These are phyloP conservation scores for Dipodomys stephensi DNA, from an alignment of 2,113 vertebrate genomes.

Conservation along the genomic window DNA sequence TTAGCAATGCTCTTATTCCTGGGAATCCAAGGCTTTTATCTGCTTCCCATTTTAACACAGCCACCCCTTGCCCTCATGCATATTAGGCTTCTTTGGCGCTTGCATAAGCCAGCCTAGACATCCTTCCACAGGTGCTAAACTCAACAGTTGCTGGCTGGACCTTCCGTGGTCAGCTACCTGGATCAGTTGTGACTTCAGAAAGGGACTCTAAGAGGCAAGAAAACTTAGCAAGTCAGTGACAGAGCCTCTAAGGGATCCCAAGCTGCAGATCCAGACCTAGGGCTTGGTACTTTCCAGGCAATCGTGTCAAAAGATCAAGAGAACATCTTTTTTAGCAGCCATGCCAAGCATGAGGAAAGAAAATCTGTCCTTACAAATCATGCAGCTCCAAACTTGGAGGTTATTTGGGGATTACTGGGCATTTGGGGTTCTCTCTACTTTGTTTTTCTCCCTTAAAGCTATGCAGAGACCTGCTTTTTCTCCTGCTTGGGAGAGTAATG, in stretches of 20 bases:
- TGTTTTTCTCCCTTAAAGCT: constrained; percentile 38
- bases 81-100: neutral
- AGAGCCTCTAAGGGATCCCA: constrained; percentile 12
- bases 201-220: neutral
- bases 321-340: neutral
- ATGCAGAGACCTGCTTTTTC: neutral
- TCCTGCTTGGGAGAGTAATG: neutral
- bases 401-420: neutral
- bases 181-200: neutral
- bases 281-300: neutral
- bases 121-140: neutral
- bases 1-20: neutral
- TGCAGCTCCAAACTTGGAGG: neutral
- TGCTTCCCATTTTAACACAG: neutral
- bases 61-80: neutral
- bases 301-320: neutral
- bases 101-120: neutral
- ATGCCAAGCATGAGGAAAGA: neutral
- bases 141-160: neutral
- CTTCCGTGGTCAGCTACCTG: neutral
- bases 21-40: neutral
- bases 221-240: neutral
- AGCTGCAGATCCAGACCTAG: neutral
- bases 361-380: neutral
- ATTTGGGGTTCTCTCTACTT: constrained; percentile 3